Evolutionary conservation across 2,113 vertebrate species (phyloP).

Genomic region (Podilymbus podiceps): DNA sequence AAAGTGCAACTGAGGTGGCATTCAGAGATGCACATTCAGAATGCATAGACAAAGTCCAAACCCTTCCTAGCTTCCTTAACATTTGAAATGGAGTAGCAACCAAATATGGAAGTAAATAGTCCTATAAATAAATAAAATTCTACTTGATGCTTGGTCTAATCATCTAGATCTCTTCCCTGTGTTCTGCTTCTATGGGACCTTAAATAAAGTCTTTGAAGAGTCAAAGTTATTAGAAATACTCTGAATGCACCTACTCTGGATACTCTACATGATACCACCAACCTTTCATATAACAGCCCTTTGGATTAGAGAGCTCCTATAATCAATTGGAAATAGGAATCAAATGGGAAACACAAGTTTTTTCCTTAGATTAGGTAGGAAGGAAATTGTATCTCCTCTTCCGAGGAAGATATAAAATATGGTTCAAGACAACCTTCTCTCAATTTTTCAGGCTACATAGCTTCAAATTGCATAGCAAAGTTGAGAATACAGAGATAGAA

Average conservation of each 20-base stretch:
- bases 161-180: background rate
- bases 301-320: background rate
- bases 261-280: background rate
- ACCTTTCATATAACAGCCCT: background rate
- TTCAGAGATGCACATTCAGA: background rate
- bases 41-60: background rate
- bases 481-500: background rate
- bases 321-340: background rate
- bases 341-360: background rate
- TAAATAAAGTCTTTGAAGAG: background rate
- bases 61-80: background rate
- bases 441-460: background rate
- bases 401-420: background rate
- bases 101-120: background rate
- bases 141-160: background rate
- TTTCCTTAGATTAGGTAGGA: background rate
- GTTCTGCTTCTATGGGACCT: background rate
- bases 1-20: background rate
- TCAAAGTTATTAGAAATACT: background rate
- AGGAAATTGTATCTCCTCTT: background rate
- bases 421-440: background rate
- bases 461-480: background rate
- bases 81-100: background rate
- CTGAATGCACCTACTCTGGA: background rate
- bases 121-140: background rate